Evolutionary conservation across 1,140 invertebrate species (phyloP).

Genomic region (Pseudomyrmex concolor): DNA sequence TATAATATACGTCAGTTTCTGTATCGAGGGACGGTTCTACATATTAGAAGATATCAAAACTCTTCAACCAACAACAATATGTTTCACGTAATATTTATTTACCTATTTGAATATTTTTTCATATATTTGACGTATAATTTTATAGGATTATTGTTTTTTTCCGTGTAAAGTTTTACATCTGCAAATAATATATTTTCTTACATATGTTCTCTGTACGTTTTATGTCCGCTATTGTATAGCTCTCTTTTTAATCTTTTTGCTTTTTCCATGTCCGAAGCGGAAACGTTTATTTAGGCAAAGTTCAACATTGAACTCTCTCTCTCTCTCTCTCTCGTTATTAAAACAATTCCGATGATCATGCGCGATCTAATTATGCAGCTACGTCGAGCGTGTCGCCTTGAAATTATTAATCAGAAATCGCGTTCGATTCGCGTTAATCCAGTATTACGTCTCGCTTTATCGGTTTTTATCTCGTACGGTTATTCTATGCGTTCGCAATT

Average conservation of each 20-base stretch:
- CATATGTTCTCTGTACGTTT: neutral
- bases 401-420: slow-evolving; percentile 67
- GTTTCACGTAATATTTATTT: too few relatives aligned
- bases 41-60: too few relatives aligned
- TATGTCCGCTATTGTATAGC: too few relatives aligned
- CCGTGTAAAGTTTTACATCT: neutral
- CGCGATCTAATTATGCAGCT: slow-evolving; percentile 40
- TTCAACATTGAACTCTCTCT: neutral
- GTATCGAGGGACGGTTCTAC: too few relatives aligned
- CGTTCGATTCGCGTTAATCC: slow-evolving; percentile 55
- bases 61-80: too few relatives aligned
- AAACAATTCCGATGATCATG: neutral
- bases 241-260: neutral
- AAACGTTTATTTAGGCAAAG: neutral
- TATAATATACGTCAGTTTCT: too few relatives aligned
- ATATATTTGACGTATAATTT: too few relatives aligned
- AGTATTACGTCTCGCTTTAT: slow-evolving; percentile 58
- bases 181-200: neutral
- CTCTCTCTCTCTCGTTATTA: neutral
- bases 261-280: neutral
- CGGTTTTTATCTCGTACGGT: slow-evolving; percentile 58
- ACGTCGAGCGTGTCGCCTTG: slow-evolving; percentile 18
- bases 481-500: slow-evolving; percentile 56
- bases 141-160: too few relatives aligned
- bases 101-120: too few relatives aligned